Base-by-base conservation (phyloP, 2,113 vertebrate species). In the Maccullochella peelii region DNA sequence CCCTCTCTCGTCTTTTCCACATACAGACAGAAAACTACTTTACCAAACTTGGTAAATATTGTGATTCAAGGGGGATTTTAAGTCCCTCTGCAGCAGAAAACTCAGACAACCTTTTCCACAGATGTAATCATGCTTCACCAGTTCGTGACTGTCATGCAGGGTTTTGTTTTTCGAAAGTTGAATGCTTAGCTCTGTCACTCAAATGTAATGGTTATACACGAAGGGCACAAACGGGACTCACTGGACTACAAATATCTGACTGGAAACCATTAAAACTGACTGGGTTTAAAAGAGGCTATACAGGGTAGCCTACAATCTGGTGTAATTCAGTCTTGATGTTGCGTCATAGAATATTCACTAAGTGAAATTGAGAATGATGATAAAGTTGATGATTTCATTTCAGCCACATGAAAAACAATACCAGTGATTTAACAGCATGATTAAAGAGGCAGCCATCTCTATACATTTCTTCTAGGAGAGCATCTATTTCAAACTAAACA, bases 331-430 rank as follows among this genome's bases (percentile, higher is more conserved):
- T 54, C 67, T 23, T 27, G 57, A 81, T 80, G 82, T 92, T 92
- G 66, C 81, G 14, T 92, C 83, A 91, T 33, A 61, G 40, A 88
- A 79, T 73, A 84, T 82, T 83, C 50, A 75, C 58, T 25, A 58
- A 86, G 44, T 85, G 59, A 78, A 84, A 83, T 79, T 44, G 85
- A 86, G 49, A 74, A 71, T 77, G 57, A 83, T 14, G 38, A 76
- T 49, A 38, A 82, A 88, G 40, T 30, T 36, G 70, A 82, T 79
- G 38, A 73, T 87, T 87, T 74, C 11, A 83, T 90, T 77, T 78
- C 16, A 70, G 55, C 65, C 8, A 27, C 49, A 74, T 65, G 23
- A 86, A 79, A 88, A 63, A 62, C 25, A 61, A 79, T 36, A 20
- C 30, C 6, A n/a, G 12, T 20, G 52, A 66, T 50, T 72, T 54